These are phyloP conservation scores for Uromys caudimaculatus DNA, from an alignment of 2,797 vertebrate species.

Conservation along the genomic window DNA sequence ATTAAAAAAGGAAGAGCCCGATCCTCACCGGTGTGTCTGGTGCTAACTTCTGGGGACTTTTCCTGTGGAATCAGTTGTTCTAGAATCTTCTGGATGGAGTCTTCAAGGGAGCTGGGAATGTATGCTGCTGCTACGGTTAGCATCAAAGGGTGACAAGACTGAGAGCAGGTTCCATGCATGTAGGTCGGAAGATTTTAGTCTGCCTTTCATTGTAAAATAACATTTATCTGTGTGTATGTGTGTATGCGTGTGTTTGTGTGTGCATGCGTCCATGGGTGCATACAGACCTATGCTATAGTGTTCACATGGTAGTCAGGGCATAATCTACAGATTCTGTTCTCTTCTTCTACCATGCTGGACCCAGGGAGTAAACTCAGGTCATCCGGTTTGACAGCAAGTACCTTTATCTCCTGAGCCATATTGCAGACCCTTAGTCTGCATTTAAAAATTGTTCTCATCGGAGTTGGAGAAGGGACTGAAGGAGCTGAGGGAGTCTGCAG, in stretches of 20 bases:
- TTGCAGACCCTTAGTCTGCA: not conserved
- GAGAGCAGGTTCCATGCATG: not conserved
- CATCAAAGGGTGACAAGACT: not conserved
- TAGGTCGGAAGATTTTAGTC: not conserved
- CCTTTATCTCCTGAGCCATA: not conserved
- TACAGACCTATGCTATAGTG: not conserved
- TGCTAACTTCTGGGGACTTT: not conserved
- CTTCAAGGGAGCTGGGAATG: not conserved
- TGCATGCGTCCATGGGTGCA: not conserved
- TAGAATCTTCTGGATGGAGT: not conserved
- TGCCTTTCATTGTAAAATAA: not conserved
- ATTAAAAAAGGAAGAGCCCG: not conserved
- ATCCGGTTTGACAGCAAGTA: not conserved
- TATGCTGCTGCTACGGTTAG: not conserved
- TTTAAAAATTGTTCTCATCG: slow-evolving; percentile 4
- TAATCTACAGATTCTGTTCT: not conserved
- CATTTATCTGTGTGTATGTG: not conserved
- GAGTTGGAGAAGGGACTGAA: too few species aligned
- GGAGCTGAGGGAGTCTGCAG: too few species aligned
- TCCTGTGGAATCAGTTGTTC: not conserved
- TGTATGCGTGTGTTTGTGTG: not conserved
- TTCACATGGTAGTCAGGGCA: not conserved
- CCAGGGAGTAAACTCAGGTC: not conserved
- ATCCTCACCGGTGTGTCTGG: not conserved
- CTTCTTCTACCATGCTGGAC: not conserved